A percentile compares a stretch with the other conserved stretches of the same genome.
These are phyloP conservation scores for Orius laevigatus DNA, from an alignment of 1,140 invertebrate genomes.

Conservation along the genomic window DNA sequence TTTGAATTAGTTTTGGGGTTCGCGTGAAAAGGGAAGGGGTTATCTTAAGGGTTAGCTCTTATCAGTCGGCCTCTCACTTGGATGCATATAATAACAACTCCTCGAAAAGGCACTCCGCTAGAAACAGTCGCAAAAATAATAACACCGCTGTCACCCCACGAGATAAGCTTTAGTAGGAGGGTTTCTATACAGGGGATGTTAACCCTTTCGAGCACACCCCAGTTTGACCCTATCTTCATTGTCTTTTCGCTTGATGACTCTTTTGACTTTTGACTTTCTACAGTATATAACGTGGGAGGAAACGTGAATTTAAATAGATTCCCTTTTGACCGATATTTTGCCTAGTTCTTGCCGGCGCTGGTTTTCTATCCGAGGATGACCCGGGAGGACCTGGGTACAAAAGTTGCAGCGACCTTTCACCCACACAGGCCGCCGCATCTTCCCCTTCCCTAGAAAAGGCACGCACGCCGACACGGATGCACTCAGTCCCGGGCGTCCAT, in stretches of 20 bases:
- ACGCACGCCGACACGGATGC: no score
- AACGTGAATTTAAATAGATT: no score
- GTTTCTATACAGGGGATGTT: background rate
- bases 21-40: constrained; percentile 11
- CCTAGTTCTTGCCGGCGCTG: no score
- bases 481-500: no score
- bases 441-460: no score
- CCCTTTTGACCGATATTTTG: no score
- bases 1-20: constrained; percentile 13
- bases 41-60: background rate
- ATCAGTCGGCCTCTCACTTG: constrained; percentile 8
- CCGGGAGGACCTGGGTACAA: no score
- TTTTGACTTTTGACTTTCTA: no score
- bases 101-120: background rate
- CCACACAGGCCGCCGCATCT: no score
- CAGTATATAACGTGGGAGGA: no score
- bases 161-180: background rate
- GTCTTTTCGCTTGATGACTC: background rate
- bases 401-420: no score
- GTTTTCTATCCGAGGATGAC: no score
- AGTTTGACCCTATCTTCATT: constrained; percentile 6
- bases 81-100: constrained; percentile 7
- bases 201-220: background rate
- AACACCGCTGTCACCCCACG: constrained; percentile 1
- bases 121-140: constrained; percentile 5